Conservation (phyloP, 2,888 invertebrate species). For the Cephonodes hylas region DNA sequence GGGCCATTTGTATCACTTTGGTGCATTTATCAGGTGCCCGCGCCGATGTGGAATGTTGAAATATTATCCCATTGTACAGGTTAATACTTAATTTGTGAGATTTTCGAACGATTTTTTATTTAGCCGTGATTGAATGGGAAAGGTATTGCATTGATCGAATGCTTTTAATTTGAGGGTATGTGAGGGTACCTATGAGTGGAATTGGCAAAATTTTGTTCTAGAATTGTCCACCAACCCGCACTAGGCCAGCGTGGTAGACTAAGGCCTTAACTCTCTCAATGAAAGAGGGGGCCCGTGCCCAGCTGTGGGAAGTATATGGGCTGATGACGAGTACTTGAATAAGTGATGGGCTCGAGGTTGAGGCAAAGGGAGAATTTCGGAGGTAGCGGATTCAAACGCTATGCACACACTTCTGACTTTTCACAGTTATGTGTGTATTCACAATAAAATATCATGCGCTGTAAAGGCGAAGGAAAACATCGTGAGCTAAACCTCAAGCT, state of each 20-base stretch:
- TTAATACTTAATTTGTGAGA: slow-evolving; percentile 6
- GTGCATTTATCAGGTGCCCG: slow-evolving; percentile 24
- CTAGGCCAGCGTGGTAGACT: too few relatives aligned
- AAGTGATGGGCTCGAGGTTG: too few relatives aligned
- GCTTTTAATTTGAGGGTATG: too few relatives aligned
- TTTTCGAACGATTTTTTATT: not conserved
- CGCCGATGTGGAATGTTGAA: not conserved
- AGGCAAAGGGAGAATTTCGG: too few relatives aligned
- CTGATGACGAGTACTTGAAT: not conserved
- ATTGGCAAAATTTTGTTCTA: too few relatives aligned
- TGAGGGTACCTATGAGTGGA: too few relatives aligned
- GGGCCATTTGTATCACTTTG: slow-evolving; percentile 39
- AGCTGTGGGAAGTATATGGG: too few relatives aligned
- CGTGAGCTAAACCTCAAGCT: too few relatives aligned
- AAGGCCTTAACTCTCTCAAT: too few relatives aligned
- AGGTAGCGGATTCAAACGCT: not conserved
- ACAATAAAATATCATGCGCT: not conserved
- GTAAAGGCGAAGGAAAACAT: too few relatives aligned
- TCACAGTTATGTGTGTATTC: not conserved
- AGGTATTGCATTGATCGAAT: not conserved
- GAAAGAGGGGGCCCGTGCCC: too few relatives aligned
- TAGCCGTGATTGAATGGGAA: not conserved
- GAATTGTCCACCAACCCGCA: too few relatives aligned
- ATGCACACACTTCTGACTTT: not conserved
- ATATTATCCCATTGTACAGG: not conserved